Evolutionary conservation across 2,888 invertebrate species (phyloP), one percentile per base, ranked within the genome.

Genomic region (Allolobophora icterica): DNA sequence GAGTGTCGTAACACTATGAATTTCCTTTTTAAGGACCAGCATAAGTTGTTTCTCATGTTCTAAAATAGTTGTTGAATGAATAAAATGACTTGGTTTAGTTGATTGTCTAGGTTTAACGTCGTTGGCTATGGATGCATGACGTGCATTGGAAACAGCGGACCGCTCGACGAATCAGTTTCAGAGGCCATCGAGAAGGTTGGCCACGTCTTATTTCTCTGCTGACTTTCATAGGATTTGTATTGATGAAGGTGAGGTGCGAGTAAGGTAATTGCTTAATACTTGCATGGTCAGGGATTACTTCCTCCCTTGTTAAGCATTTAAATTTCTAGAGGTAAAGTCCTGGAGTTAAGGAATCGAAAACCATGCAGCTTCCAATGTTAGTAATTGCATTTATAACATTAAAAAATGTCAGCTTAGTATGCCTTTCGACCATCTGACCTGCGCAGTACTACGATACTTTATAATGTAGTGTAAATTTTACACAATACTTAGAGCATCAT

Each of bases 71-170:
- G n/a, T 71, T 71, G n/a, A 8, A 1, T n/a, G 71, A n/a, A n/a
- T n/a, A 2, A n/a, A 52, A n/a, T n/a, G 71, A 71, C n/a, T n/a
- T n/a, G 13, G 1, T 71, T n/a, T 11, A n/a, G 6, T 71, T 71
- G 71, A 71, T 42, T 42, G 33, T 42, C 42, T 93, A 96, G 96
- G 17, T 99, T 99, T 95, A 97, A 98, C 95, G 97, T 98, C 90
- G 99, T 99, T 0, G 99, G 99, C n/a, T 99, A 99, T 94, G 99
- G 99, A 0, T 99, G 99, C 95, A 99, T 99, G 99, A 99, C 99
- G 0, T 99, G 99, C 95, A 99, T 99, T 93, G 99, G 99, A 0
- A 99, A 99, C 96, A 98, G 98, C 13, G 99, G 99, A 0, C 98
- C 99, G 0, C 96, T 99, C 0, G 97, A 98, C 91, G 98, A 99